Evolutionary conservation across 2,797 vertebrate species (phyloP).

Genomic region (Schizopygopsis malacanthus): DNA sequence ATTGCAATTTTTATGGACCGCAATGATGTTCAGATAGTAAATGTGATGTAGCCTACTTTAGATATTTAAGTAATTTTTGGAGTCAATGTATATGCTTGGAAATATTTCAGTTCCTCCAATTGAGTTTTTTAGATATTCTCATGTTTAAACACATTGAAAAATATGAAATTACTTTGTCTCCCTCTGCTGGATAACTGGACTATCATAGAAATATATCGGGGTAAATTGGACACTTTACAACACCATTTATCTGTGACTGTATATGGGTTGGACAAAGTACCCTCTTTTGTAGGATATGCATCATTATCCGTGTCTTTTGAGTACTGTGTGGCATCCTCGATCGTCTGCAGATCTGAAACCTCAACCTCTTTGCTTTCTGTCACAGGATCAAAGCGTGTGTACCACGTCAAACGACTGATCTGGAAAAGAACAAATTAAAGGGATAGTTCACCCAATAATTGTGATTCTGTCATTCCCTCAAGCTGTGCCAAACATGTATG

Average conservation of each 20-base stretch:
- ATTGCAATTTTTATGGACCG: background rate
- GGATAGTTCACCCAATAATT: background rate
- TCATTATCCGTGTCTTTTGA: conserved; percentile 34
- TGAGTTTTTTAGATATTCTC: background rate
- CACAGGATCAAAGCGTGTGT: conserved; percentile 81
- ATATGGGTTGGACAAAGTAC: conserved; percentile 31
- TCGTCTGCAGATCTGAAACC: conserved; percentile 60
- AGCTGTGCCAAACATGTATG: background rate
- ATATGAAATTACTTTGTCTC: conserved; percentile 17
- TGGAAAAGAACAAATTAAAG: conserved; percentile 60
- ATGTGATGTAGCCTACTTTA: background rate
- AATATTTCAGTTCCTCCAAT: background rate
- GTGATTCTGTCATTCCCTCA: background rate
- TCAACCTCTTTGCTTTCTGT: conserved; percentile 57
- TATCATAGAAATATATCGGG: background rate
- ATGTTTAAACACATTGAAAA: background rate
- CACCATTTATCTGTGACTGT: background rate
- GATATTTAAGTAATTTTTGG: background rate
- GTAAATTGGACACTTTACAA: background rate
- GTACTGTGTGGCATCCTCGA: conserved; percentile 48
- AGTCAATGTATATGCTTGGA: background rate
- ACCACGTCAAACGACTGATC: conserved; percentile 92
- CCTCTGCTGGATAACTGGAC: conserved; percentile 45
- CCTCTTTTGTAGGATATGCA: conserved; percentile 62
- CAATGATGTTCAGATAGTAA: background rate